Evolutionary conservation across 2,113 vertebrate species (phyloP), one percentile per base, ranked within the genome.

Genomic region (Cromileptes altivelis): DNA sequence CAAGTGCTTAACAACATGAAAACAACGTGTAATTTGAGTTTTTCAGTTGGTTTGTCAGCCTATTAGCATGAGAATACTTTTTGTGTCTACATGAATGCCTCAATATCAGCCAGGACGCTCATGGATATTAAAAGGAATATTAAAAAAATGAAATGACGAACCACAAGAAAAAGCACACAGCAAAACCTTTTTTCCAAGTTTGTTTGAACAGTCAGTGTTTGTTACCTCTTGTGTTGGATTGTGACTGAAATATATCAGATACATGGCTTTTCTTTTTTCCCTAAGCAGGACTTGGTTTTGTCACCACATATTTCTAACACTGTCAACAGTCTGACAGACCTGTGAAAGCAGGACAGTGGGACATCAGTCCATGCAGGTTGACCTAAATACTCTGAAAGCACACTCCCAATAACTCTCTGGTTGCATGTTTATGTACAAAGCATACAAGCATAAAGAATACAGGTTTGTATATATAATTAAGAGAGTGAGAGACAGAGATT

Each of bases 371-470:
- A 15, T 49, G 23, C 85, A 86, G 53, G 40, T 42, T 86, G 87
- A 90, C 88, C 91, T 85, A 74, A 85, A 89, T 90, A 78, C 80
- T 70, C 21, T 8, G 40, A 33, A 49, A 62, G 7, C 50, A 37
- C 64, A 18, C 23, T 25, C 65, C 52, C 21, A 70, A 4, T 30
- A 18, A 61, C 33, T 70, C 58, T 53, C 42, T 15, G 18, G 21
- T 62, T 55, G 47, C 27, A 15, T 21, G 9, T 70, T 53, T 50
- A n/a, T 55, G 21, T 45, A 27, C 27, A 25, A 71, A 33, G 19
- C 50, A 42, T 17, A 6, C 18, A 13, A 56, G 4, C 1, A 25
- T 25, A 11, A 68, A 65, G 11, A 25, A 14, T 27, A 68, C 23
- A 27, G 42, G 33, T 25, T 85, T 68, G 49, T 47, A 33, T 57